A percentile compares a stretch with the other conserved stretches of the same genome.
phyloP scores from a whole-genome alignment of 2,113 vertebrate genomes.

The Lophochroa leadbeateri region DNA sequence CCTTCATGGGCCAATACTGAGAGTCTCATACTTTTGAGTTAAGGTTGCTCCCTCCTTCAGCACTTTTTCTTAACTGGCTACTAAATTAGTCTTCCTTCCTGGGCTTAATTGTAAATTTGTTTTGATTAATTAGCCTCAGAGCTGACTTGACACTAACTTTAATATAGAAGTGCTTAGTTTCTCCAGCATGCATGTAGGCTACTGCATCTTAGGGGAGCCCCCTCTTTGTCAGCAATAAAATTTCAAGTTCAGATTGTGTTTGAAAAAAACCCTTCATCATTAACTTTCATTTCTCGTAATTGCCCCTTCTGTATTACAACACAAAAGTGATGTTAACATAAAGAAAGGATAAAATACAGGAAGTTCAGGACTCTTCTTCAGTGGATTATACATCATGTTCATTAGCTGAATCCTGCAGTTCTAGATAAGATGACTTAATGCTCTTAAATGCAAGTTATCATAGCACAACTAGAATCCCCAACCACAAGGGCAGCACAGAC shows the following conservation, averaged over 20 bases:
- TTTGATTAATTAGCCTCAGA: slow-evolving; percentile 77
- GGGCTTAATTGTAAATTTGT: slow-evolving; percentile 74
- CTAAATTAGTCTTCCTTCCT: slow-evolving; percentile 68
- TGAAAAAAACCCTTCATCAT: not conserved
- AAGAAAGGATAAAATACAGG: not conserved
- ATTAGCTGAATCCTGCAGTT: not conserved
- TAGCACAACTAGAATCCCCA: not conserved
- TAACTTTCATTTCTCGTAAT: slow-evolving; percentile 14
- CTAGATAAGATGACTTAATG: not conserved
- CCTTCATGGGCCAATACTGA: slow-evolving; percentile 39
- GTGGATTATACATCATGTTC: not conserved
- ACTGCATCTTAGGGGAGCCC: slow-evolving; percentile 29
- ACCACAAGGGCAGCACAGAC: not conserved
- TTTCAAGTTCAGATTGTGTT: slow-evolving; percentile 47
- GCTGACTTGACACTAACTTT: slow-evolving; percentile 68
- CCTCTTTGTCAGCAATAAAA: slow-evolving; percentile 54
- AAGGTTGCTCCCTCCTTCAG: slow-evolving; percentile 61
- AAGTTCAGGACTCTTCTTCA: not conserved
- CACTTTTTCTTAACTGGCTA: slow-evolving; percentile 63
- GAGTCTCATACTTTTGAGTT: slow-evolving; percentile 9
- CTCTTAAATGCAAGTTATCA: not conserved
- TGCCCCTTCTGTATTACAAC: not conserved
- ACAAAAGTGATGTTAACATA: not conserved
- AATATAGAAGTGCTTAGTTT: slow-evolving; percentile 47
- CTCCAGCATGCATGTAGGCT: not conserved